Conservation (phyloP, 2,797 vertebrate genomes). For the Danio aesculapii region DNA sequence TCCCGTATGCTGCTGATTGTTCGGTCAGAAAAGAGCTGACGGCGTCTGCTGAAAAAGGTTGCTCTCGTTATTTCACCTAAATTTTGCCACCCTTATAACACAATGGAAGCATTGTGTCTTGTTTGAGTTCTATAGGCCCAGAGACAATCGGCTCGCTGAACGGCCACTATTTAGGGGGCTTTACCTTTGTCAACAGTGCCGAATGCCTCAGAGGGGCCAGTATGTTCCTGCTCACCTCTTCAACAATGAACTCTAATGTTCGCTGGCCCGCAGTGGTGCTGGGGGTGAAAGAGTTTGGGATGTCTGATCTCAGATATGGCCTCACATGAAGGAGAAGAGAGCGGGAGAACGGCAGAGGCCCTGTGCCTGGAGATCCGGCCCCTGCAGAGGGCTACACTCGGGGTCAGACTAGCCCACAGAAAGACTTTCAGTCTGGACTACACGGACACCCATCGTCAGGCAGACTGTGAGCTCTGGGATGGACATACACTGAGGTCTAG, state of each 20-base stretch:
- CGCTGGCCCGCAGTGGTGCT: slow-evolving; percentile 19
- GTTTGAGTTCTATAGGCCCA: slow-evolving; percentile 81
- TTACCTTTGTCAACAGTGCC: slow-evolving; percentile 82
- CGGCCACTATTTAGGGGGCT: slow-evolving; percentile 84
- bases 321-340: slow-evolving; percentile 65
- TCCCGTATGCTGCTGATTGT: slow-evolving; percentile 58
- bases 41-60: slow-evolving; percentile 56
- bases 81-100: slow-evolving; percentile 65
- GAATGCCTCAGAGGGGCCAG: slow-evolving; percentile 75
- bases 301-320: slow-evolving; percentile 44
- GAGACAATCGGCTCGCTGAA: slow-evolving; percentile 84
- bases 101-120: slow-evolving; percentile 71
- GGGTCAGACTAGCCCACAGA: slow-evolving; percentile 69
- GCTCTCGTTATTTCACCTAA: slow-evolving; percentile 79
- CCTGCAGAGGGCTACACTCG: slow-evolving; percentile 57
- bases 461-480: neutral
- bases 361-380: slow-evolving; percentile 75
- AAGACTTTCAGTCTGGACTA: slow-evolving; percentile 81
- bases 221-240: slow-evolving; percentile 76
- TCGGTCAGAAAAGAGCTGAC: slow-evolving; percentile 73
- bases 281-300: slow-evolving; percentile 44
- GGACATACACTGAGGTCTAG: slow-evolving; percentile 39
- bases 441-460: slow-evolving; percentile 46
- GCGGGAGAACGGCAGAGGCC: slow-evolving; percentile 73
- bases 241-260: slow-evolving; percentile 40